Evolutionary conservation across 2,113 vertebrate species (phyloP).

Genomic region (Leucoraja erinaceus): DNA sequence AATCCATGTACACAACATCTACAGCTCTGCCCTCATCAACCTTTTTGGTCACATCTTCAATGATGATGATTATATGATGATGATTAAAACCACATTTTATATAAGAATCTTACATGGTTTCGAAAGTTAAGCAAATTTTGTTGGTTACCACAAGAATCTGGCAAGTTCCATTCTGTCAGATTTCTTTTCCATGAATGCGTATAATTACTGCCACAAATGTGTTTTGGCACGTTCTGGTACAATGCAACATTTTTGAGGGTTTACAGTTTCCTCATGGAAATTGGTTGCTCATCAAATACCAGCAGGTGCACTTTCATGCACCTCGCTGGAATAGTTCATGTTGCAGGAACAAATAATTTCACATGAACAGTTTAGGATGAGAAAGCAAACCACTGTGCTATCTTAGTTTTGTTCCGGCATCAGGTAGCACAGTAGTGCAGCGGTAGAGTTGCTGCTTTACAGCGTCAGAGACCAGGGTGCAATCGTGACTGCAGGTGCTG

Average conservation of each 20-base stretch:
- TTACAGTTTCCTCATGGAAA: conserved; percentile 22
- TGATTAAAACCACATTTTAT: not conserved
- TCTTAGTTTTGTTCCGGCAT: not conserved
- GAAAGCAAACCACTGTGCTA: not conserved
- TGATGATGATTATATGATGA: not conserved
- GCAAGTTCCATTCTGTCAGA: conserved; percentile 49
- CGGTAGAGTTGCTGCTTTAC: too few species aligned
- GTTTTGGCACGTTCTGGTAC: not conserved
- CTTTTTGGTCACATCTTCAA: too few species aligned
- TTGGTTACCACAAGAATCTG: conserved; percentile 51
- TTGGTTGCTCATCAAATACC: conserved; percentile 14
- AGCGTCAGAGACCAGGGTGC: too few species aligned
- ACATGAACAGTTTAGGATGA: not conserved
- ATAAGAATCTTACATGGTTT: not conserved
- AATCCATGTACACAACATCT: too few species aligned
- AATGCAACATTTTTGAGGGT: not conserved
- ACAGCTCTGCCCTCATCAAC: too few species aligned
- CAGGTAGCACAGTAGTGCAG: too few species aligned
- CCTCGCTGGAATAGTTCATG: not conserved
- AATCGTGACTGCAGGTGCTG: too few species aligned
- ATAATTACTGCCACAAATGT: not conserved
- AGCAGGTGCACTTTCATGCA: not conserved
- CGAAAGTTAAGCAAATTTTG: conserved; percentile 20
- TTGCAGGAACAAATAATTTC: not conserved
- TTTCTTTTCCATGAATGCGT: not conserved